phyloP scores from a whole-genome alignment of 1,140 invertebrate species.

The Bombus breviceps region DNA sequence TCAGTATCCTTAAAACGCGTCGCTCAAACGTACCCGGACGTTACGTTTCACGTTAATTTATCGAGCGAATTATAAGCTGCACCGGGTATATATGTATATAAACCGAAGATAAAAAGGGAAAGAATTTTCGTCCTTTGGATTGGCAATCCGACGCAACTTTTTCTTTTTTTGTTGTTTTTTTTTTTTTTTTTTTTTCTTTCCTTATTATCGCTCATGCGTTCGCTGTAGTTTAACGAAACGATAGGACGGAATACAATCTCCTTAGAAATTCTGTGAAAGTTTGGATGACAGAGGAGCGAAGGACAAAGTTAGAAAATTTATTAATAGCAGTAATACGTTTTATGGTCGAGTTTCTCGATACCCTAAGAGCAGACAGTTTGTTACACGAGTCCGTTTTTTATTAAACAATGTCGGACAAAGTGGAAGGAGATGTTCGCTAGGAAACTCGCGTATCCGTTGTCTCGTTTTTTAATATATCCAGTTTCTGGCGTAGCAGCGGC shows the following conservation, averaged over 20 bases:
- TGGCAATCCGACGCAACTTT: background rate
- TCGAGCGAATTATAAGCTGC: background rate
- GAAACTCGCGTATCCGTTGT: background rate
- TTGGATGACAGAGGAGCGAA: too few relatives aligned
- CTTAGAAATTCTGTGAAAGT: too few relatives aligned
- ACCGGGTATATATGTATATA: background rate
- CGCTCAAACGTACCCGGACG: background rate
- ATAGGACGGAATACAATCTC: too few relatives aligned
- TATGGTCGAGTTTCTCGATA: background rate
- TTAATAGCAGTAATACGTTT: background rate
- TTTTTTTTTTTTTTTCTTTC: too few relatives aligned
- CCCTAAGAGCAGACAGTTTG: background rate
- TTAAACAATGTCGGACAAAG: background rate
- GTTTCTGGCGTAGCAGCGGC: background rate
- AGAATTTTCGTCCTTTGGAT: background rate
- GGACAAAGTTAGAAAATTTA: too few relatives aligned
- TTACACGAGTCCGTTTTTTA: background rate
- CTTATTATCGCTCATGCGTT: too few relatives aligned
- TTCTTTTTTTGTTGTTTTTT: too few relatives aligned
- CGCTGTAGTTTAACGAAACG: too few relatives aligned
- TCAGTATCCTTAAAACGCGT: slow-evolving; percentile 34
- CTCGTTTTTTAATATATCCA: background rate
- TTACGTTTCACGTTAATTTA: slow-evolving; percentile 9
- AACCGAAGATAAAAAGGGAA: background rate
- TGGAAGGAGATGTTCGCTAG: background rate